A percentile compares a stretch with the other conserved stretches of the same genome.
These are phyloP conservation scores for Yoshiicerus persimilis DNA, from an alignment of 1,140 invertebrate genomes.

Conservation along the genomic window DNA sequence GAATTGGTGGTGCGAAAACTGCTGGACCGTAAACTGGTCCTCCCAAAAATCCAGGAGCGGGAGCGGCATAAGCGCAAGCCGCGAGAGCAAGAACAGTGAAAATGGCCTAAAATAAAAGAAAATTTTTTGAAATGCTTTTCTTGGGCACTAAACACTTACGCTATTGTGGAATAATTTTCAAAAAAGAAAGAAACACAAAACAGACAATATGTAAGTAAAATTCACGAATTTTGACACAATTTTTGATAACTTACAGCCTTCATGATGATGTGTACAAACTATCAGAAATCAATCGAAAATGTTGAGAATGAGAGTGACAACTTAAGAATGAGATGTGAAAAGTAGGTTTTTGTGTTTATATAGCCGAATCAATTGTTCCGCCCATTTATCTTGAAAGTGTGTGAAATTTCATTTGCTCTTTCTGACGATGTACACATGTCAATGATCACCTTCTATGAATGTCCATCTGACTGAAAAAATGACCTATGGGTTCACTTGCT, in stretches of 20 bases:
- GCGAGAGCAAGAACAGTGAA: slow-evolving; percentile 23
- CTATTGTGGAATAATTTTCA: neutral
- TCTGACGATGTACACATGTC: neutral
- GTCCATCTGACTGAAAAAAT: neutral
- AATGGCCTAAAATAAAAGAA: slow-evolving; percentile 2
- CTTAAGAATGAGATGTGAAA: neutral
- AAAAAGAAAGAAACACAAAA: neutral
- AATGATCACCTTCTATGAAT: neutral
- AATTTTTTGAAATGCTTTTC: neutral
- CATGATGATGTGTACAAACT: neutral
- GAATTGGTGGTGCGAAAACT: neutral
- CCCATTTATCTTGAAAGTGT: neutral
- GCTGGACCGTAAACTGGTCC: neutral
- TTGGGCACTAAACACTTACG: neutral
- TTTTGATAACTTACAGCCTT: neutral
- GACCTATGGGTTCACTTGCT: neutral
- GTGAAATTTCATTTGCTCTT: slow-evolving; percentile 7
- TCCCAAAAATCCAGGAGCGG: slow-evolving; percentile 12
- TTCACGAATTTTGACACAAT: too few relatives aligned
- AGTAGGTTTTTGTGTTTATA: neutral
- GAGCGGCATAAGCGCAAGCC: neutral
- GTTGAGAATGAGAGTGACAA: neutral
- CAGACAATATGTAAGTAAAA: neutral
- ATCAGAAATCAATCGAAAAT: neutral
- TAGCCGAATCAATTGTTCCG: neutral